Base-by-base conservation (phyloP, 2,888 invertebrate species). In the Ferdinandea cuprea region DNA sequence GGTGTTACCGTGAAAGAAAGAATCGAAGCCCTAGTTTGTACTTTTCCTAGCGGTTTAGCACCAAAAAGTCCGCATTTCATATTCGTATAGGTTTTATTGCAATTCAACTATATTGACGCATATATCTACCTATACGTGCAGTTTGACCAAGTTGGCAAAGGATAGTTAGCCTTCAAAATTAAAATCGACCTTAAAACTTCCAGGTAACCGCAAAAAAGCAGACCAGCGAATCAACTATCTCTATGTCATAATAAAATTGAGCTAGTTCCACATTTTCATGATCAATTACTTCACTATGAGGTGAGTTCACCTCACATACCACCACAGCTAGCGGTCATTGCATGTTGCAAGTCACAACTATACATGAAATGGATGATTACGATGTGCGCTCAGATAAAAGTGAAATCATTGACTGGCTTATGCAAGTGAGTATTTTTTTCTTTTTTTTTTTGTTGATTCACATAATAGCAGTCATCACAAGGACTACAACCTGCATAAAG, bases 401-500 rank as follows among this genome's bases (percentile, higher is more conserved):
- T 50, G 72, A 56, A 78, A 65, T 50, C 78, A 72, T 19, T 52
- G 66, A 40, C 52, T 79, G 48, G 32, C 42, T 73, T 80, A 63
- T 63, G 59, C 68, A 61, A 80, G 17, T 19, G 6, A 35, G 3
- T 19, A n/a, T n/a, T n/a, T n/a, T n/a, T n/a, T n/a, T 46, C 6
- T 50, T 40, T 54, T 15, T 46, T 13, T 50, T 40, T 54, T 15
- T 68, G 35, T 44, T 13, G 54, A 48, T 73, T 52, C 25, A 52
- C 66, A 69, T 59, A 35, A 54, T 40, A 59, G 30, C 37, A 30
- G 42, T 59, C 59, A 58, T 28, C 42, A 63, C 80, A 80, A 80
- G 80, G 80, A 80, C 80, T 52, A 19, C 80, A 69, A 63, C 71
- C 59, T 61, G 59, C 21, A 28, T 11, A 28, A 50, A 61, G 35